Conservation (phyloP, 1,140 invertebrate genomes). For the Hypothenemus hampei region DNA sequence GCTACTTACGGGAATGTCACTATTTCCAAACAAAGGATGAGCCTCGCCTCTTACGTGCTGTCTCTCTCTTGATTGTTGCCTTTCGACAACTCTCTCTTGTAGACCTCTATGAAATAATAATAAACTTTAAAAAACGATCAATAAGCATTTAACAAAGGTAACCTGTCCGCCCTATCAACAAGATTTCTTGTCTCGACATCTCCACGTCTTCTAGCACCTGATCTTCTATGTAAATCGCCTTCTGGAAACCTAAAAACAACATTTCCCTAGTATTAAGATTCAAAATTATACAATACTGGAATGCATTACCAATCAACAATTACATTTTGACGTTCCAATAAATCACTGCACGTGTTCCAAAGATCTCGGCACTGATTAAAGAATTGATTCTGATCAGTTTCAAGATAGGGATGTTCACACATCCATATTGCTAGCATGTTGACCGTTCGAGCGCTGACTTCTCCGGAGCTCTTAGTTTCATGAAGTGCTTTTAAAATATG, state of each 20-base stretch:
- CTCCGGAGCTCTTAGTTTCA: constrained; percentile 52
- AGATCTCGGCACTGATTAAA: constrained; percentile 5
- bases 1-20: constrained; percentile 4
- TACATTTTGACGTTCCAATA: constrained; percentile 16
- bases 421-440: constrained; percentile 64
- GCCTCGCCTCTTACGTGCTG: constrained; percentile 48
- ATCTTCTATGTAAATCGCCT: constrained; percentile 22
- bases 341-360: constrained; percentile 9
- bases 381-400: constrained; percentile 29
- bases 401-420: constrained; percentile 57
- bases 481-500: constrained; percentile 57
- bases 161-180: constrained; percentile 25
- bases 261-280: not conserved
- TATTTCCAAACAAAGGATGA: constrained; percentile 40
- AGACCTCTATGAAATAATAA: constrained; percentile 9
- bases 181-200: constrained; percentile 20
- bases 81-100: constrained; percentile 39
- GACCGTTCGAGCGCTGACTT: constrained; percentile 53
- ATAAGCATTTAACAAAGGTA: too few relatives aligned
- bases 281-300: not conserved
- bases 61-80: constrained; percentile 45
- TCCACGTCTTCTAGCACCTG: constrained; percentile 19
- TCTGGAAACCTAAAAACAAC: constrained; percentile 20
- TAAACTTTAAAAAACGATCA: too few relatives aligned
- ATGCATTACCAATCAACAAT: constrained; percentile 5